Conservation (phyloP, 2,113 vertebrate genomes). For the Heptranchias perlo region DNA sequence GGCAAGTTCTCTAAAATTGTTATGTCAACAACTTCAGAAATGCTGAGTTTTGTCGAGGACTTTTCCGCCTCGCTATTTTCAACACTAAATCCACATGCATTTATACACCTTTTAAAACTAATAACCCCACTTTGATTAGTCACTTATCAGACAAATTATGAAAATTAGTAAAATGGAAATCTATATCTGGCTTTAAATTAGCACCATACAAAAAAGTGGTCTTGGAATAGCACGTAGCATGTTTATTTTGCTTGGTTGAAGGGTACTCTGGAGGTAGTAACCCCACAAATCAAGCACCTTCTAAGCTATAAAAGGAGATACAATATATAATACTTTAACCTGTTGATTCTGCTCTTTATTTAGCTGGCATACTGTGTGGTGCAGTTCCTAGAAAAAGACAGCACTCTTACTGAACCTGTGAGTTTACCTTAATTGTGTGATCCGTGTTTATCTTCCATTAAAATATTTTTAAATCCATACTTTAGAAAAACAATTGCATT, state of each 20-base stretch:
- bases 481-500: neutral
- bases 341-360: constrained; percentile 45
- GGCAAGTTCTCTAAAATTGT: neutral
- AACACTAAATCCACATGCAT: neutral
- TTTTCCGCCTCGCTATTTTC: neutral
- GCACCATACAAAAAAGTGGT: neutral
- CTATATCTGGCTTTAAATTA: neutral
- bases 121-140: neutral
- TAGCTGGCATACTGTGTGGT: constrained; percentile 95
- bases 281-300: neutral
- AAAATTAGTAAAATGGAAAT: neutral
- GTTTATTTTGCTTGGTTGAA: neutral
- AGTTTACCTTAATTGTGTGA: constrained; percentile 47
- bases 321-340: neutral
- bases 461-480: neutral
- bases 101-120: neutral
- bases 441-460: neutral
- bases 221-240: neutral
- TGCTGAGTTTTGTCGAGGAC: neutral
- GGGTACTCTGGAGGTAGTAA: neutral
- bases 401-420: constrained; percentile 94
- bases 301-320: neutral
- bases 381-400: constrained; percentile 97
- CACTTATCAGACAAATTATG: neutral
- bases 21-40: neutral